A percentile compares a stretch with the other conserved stretches of the same genome.
These are phyloP conservation scores for Rhinolophus ferrumequinum DNA, from an alignment of 2,113 vertebrate genomes.

Conservation along the genomic window DNA sequence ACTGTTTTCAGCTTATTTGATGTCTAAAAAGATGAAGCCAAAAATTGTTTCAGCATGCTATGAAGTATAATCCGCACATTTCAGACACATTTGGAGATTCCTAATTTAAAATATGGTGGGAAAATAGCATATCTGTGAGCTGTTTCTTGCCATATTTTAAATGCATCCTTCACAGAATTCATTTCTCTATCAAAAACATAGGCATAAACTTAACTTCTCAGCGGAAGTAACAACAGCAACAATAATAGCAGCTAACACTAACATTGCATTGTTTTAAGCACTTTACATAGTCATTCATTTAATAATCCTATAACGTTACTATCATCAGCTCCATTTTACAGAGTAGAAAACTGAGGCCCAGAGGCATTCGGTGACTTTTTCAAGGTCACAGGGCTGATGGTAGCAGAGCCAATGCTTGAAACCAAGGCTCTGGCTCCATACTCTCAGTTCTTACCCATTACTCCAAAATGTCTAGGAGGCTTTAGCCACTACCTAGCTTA, in stretches of 20 bases:
- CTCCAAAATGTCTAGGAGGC: background rate
- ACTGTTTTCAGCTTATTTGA: constrained; percentile 43
- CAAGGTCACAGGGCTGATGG: background rate
- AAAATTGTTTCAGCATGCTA: constrained; percentile 52
- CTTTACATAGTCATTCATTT: background rate
- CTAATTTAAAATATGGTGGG: constrained; percentile 69
- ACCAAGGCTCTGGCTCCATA: background rate
- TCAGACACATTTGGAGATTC: constrained; percentile 63
- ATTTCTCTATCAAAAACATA: constrained; percentile 42
- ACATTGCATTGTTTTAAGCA: background rate
- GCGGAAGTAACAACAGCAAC: background rate
- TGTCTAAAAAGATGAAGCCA: constrained; percentile 65
- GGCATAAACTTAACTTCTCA: constrained; percentile 42
- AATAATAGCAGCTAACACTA: background rate
- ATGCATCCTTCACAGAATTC: constrained; percentile 5
- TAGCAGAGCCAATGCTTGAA: background rate
- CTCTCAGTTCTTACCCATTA: background rate
- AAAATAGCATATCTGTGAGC: constrained; percentile 71
- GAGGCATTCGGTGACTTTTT: background rate
- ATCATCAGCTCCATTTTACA: constrained; percentile 17
- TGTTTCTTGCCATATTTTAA: constrained; percentile 61
- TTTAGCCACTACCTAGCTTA: background rate
- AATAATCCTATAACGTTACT: background rate
- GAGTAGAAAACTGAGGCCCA: constrained; percentile 8
- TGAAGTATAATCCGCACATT: constrained; percentile 68